These are phyloP conservation scores for Linhomoeus sp. DNA, from an alignment of 2,888 invertebrate genomes.

Conservation along the genomic window DNA sequence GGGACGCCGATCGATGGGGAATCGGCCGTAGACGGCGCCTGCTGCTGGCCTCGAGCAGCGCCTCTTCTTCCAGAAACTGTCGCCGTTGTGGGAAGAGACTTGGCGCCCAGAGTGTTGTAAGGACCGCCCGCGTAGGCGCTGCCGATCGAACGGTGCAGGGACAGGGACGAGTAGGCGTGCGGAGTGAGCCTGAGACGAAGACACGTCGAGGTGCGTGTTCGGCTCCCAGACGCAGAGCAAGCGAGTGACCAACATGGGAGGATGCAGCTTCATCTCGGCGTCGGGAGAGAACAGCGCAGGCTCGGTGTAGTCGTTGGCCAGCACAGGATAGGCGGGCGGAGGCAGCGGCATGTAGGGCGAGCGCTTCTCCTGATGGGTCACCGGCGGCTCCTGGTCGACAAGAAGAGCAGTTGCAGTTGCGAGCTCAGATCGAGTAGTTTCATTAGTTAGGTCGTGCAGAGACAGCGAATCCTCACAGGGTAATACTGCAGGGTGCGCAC, in stretches of 20 bases:
- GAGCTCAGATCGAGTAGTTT: too few species aligned
- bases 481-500: background rate
- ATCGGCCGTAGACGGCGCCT: too few species aligned
- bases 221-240: too few species aligned
- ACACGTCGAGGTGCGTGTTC: too few species aligned
- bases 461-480: background rate
- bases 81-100: too few species aligned
- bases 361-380: background rate
- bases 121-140: slow-evolving; percentile 23
- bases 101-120: slow-evolving; percentile 19
- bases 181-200: too few species aligned
- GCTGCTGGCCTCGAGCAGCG: too few species aligned
- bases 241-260: slow-evolving; percentile 20
- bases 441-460: too few species aligned
- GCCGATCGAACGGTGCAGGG: slow-evolving; percentile 16
- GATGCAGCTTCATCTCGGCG: slow-evolving; percentile 25
- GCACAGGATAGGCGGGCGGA: slow-evolving; percentile 21
- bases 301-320: slow-evolving; percentile 24
- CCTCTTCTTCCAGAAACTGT: too few species aligned
- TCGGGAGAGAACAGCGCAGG: slow-evolving; percentile 19
- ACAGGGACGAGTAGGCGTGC: slow-evolving; percentile 23
- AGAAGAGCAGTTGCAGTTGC: background rate
- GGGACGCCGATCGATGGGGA: too few species aligned
- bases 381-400: background rate
- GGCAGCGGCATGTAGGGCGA: slow-evolving; percentile 24